Evolutionary conservation across 2,888 invertebrate species (phyloP), one percentile per base, ranked within the genome.

Genomic region (Sinopyrophorus schimmeli): DNA sequence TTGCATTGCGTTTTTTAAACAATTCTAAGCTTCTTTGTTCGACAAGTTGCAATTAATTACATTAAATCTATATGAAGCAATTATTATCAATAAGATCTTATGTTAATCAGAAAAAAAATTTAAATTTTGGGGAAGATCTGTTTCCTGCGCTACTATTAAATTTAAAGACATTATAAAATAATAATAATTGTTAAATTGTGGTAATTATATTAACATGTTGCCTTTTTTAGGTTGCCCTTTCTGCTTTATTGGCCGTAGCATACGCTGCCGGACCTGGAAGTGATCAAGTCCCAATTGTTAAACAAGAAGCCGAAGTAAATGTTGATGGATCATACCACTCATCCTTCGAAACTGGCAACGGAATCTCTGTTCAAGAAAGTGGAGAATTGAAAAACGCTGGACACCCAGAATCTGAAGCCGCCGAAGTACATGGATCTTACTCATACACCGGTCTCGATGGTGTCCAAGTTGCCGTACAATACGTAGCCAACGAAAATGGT

Each of bases 401-500:
- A 11, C 56, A 59, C 17, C 44, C 54, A 20, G 67, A 68, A 3
- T 50, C 53, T 7, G 68, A 75, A 57, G 72, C 72, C 20, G 69
- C 71, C 54, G 68, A 68, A n/a, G 73, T 74, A 3, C 64, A 66
- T 49, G 78, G 78, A 28, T 74, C 74, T 30, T 77, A 70, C 58
- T 73, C 76, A 47, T 79, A 77, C 61, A 76, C 76, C 1, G 75
- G 76, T 1, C 78, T 78, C 1, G 77, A 78, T 53, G 78, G 78
- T 5, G 39, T 51, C 26, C 74, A 74, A 7, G 74, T 83, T 58
- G 64, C 72, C n/a, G 66, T 85, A 49, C 70, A 73, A 24, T 87
- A 84, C 71, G 64, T 77, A 46, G 85, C 87, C 57, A 82, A 86
- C 60, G 84, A 85, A 67, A 80, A 82, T 56, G 86, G 86, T 47